Evolutionary conservation across 2,888 invertebrate genomes (phyloP), one percentile per base, ranked within the genome.

Genomic region (Omphaloscelis lunosa): DNA sequence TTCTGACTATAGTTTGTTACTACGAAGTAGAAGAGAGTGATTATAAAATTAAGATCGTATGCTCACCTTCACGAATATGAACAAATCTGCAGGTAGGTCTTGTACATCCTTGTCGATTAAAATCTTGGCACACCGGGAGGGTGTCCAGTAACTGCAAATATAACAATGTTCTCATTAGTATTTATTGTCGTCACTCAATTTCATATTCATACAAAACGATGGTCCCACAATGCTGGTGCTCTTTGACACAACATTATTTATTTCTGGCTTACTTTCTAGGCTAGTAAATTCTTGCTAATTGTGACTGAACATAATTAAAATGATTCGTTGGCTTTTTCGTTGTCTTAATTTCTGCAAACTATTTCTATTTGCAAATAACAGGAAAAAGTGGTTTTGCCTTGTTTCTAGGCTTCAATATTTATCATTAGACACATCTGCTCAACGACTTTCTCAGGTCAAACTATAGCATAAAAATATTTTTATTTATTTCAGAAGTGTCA

Each of bases 51-150:
- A 27, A n/a, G 39, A 68, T 17, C 6, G 74, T 34, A 71, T 80
- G 96, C 97, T 97, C 97, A 99, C 99, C 99, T 98, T 99, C 99
- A 97, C 98, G 98, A 97, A 99, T 98, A 98, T 99, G 99, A 97
- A 99, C 98, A 98, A 99, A 99, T 98, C 99, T 99, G 98, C 99
- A 99, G 98, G 99, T 98, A 97, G 98, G 98, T 98, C 99, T 98
- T 97, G 98, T 98, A 98, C 99, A 99, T 97, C 98, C 98, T 97
- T 99, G 99, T 97, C 98, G 98, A 98, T 99, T 99, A 99, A 99
- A 99, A 99, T 99, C 99, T 99, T 99, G 99, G 99, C 99, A 99
- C 98, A 99, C 99, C 99, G 98, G 99, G 99, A 99, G 99, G 99
- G 99, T 99, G 99, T 99, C 99, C 99, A 99, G 99, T 99, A 99